Evolutionary conservation across 2,888 invertebrate genomes (phyloP), one percentile per base, ranked within the genome.

Genomic region (Drosophila picticornis): DNA sequence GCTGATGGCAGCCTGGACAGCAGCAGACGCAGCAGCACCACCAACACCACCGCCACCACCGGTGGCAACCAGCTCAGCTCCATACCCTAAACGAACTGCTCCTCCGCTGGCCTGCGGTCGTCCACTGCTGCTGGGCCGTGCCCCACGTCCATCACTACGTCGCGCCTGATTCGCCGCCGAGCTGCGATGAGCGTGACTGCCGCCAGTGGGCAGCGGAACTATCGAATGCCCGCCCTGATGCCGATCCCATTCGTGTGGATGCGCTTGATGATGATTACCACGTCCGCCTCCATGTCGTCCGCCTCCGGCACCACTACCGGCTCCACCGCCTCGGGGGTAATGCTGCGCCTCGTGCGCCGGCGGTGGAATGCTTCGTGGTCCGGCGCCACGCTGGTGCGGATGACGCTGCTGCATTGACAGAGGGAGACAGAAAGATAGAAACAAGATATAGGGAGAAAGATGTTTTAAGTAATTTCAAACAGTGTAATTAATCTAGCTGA

Each of bases 131-230:
- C 84, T 91, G 32, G 89, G 79, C 13, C 90, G 57, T 5, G 84
- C 29, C 36, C 90, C 91, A 31, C 89, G 91, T 13, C 91, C 91
- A 60, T 96, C 96, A 94, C 95, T 81, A 94, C 94, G 77, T 88
- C 93, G 50, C 93, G 92, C 77, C 46, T 84, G 68, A 80, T 83
- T 90, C 66, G 65, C 94, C 93, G 80, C 94, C 11, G 88, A 83
- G 87, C 95, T 96, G 75, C 92, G 90, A 59, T 83, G 83, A 40
- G 87, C 83, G 62, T 92, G 92, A 56, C 89, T 77, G 56, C 91
- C 91, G 10, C 90, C 89, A 4, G 91, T 84, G 48, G 93, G 91
- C 57, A 92, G 76, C 46, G 93, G 90, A 64, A 92, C 91, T 60
- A 90, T 81, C 38, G 91, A 91, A 60, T 92, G 92, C 2, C 91